phyloP scores from a whole-genome alignment of 2,888 invertebrate species.

The Lasioglossum pauxillum region DNA sequence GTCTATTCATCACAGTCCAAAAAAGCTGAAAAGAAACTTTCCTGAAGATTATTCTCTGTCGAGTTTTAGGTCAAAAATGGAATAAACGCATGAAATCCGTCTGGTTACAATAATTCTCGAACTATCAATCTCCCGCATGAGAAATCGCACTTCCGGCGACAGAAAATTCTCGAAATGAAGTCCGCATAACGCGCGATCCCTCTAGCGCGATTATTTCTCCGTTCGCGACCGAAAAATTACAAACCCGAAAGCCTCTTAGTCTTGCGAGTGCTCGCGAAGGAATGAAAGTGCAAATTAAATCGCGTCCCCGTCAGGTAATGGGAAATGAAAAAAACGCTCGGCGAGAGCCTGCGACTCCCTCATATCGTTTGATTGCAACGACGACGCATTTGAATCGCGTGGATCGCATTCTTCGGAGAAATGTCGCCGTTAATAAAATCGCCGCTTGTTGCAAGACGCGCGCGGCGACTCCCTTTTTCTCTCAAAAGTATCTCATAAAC shows the following conservation, averaged over 20 bases:
- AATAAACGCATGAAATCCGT: neutral
- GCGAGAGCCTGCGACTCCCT: neutral
- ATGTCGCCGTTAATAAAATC: conserved; percentile 43
- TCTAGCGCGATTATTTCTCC: neutral
- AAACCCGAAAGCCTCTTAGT: conserved; percentile 34
- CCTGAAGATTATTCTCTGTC: neutral
- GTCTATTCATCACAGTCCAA: neutral
- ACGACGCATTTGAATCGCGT: conserved; percentile 5
- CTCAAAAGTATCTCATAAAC: conserved; percentile 17
- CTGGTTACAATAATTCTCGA: neutral
- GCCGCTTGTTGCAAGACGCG: neutral
- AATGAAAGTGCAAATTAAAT: conserved; percentile 56
- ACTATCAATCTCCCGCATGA: neutral
- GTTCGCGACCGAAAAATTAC: conserved; percentile 30
- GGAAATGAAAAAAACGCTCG: conserved; percentile 1
- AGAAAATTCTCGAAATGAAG: neutral
- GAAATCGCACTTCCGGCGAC: neutral
- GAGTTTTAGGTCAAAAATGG: neutral
- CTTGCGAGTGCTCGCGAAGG: neutral
- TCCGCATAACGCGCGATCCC: neutral
- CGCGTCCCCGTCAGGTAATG: conserved; percentile 30
- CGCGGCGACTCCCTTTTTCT: neutral
- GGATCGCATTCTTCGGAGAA: conserved; percentile 6
- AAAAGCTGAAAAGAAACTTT: neutral
- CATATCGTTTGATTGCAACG: conserved; percentile 10